These are phyloP conservation scores for Podarcis muralis DNA, from an alignment of 2,113 vertebrate species.

Conservation along the genomic window DNA sequence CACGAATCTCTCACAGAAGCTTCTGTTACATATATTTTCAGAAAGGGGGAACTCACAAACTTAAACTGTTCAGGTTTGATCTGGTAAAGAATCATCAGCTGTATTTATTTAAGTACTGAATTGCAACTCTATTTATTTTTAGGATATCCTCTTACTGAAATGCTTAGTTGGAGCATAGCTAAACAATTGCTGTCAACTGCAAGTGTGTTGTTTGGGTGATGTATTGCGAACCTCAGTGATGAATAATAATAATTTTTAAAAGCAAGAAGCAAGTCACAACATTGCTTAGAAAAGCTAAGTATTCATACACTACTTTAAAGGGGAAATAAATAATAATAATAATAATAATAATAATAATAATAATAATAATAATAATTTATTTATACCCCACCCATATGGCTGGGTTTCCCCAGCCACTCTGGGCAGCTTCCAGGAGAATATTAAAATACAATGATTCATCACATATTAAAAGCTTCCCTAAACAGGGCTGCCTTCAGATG, in stretches of 20 bases:
- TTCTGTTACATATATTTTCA: slow-evolving; percentile 25
- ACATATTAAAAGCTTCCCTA: too few relatives aligned
- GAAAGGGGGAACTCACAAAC: background rate
- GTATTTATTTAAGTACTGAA: background rate
- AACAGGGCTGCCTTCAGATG: background rate
- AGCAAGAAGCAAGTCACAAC: background rate
- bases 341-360: too few relatives aligned
- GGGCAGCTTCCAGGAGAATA: too few relatives aligned
- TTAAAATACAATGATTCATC: too few relatives aligned
- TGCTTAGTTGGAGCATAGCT: background rate
- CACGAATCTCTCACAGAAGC: slow-evolving; percentile 5
- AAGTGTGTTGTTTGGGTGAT: background rate
- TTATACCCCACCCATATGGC: background rate
- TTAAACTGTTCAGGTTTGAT: background rate
- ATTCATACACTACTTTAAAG: background rate
- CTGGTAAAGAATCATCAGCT: background rate
- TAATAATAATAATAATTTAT: too few relatives aligned
- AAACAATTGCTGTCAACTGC: background rate
- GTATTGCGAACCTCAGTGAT: background rate
- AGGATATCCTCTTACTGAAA: background rate
- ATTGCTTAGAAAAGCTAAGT: background rate
- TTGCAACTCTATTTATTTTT: background rate
- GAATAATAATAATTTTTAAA: background rate
- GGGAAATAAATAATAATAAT: too few relatives aligned
- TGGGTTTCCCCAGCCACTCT: too few relatives aligned